Evolutionary conservation across 2,113 vertebrate species (phyloP).

Genomic region (Hyperoodon ampullatus): DNA sequence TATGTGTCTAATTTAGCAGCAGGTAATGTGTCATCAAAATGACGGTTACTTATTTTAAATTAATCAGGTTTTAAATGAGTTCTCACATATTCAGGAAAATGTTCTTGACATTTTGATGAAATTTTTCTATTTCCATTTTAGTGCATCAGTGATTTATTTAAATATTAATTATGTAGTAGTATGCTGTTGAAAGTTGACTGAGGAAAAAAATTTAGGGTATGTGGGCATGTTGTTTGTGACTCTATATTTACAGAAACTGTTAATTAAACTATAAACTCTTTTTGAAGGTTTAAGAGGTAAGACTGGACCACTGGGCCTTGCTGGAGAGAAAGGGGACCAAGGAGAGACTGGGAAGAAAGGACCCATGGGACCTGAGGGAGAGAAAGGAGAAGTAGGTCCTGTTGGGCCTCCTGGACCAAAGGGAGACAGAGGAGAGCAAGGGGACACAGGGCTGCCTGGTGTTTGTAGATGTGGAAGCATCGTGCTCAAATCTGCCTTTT

Average conservation of each 20-base stretch:
- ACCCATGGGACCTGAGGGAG: slow-evolving; percentile 88
- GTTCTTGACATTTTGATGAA: neutral
- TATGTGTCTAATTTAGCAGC: neutral
- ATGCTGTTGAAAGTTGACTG: neutral
- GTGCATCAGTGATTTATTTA: neutral
- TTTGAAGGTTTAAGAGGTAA: slow-evolving; percentile 94
- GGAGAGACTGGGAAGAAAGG: slow-evolving; percentile 94
- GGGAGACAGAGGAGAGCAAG: slow-evolving; percentile 92
- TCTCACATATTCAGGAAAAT: neutral
- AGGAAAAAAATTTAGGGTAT: neutral
- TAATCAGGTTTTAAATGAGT: neutral
- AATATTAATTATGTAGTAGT: neutral
- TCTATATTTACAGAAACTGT: slow-evolving; percentile 23
- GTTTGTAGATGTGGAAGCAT: slow-evolving; percentile 94
- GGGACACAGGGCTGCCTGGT: slow-evolving; percentile 89
- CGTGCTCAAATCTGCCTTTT: slow-evolving; percentile 96
- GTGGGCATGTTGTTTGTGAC: neutral
- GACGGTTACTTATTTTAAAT: neutral
- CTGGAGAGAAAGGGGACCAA: slow-evolving; percentile 93
- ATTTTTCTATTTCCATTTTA: neutral
- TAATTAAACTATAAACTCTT: slow-evolving; percentile 73
- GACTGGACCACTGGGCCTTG: slow-evolving; percentile 91
- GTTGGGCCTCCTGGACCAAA: slow-evolving; percentile 88
- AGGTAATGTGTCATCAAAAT: neutral
- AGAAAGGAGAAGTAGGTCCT: slow-evolving; percentile 88